Evolutionary conservation across 2,888 invertebrate genomes (phyloP).

Genomic region (Tanypteryx hageni): DNA sequence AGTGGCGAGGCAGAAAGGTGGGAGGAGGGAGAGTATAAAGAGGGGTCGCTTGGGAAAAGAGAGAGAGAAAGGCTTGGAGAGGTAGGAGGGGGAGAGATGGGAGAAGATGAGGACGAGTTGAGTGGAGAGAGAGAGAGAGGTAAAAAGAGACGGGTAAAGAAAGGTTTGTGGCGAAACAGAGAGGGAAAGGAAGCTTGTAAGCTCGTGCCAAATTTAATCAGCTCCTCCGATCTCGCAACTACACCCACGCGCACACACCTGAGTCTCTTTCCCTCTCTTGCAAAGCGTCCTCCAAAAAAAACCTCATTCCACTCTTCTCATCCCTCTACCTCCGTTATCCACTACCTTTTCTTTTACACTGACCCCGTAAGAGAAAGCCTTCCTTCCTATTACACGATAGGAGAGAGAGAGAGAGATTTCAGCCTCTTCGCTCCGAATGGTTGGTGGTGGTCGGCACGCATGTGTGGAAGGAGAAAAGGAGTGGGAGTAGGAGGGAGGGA

Average conservation of each 20-base stretch:
- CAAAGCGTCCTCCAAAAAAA: not conserved
- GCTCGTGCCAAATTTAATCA: constrained; percentile 35
- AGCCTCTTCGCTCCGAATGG: not conserved
- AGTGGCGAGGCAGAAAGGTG: not conserved
- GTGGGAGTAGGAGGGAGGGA: not conserved
- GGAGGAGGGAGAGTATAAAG: not conserved
- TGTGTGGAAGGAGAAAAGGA: too few relatives aligned
- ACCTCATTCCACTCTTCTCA: too few relatives aligned
- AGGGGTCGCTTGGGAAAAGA: not conserved
- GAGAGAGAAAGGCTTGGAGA: not conserved
- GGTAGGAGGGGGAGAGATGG: too few relatives aligned
- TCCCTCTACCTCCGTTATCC: too few relatives aligned
- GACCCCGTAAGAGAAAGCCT: not conserved
- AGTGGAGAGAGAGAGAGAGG: not conserved
- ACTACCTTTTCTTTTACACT: not conserved
- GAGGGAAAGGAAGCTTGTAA: constrained; percentile 24
- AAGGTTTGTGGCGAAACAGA: not conserved
- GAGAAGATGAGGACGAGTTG: not conserved
- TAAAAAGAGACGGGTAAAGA: not conserved
- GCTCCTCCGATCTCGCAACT: not conserved
- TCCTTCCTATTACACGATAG: not conserved
- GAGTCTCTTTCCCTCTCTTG: not conserved
- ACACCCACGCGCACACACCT: not conserved
- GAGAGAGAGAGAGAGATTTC: not conserved
- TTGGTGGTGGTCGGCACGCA: not conserved